These are phyloP conservation scores for Papilio polyxenes DNA, from an alignment of 1,140 invertebrate genomes.

Conservation along the genomic window DNA sequence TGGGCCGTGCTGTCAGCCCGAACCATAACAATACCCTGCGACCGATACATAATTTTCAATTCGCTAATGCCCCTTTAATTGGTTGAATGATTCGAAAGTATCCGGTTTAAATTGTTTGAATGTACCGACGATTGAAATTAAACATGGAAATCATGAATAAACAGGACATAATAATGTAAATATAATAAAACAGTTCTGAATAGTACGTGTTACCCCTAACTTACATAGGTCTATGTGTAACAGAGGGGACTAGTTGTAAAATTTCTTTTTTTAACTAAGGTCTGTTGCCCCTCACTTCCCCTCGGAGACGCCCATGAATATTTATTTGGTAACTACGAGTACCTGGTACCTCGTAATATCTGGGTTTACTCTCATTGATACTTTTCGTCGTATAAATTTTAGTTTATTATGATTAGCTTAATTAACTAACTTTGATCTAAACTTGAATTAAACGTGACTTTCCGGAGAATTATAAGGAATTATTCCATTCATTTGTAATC, in stretches of 20 bases:
- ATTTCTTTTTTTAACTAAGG: too few species aligned
- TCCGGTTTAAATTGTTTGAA: constrained; percentile 60
- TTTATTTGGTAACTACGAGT: too few species aligned
- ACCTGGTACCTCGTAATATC: too few species aligned
- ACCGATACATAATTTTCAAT: constrained; percentile 72
- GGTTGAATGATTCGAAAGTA: constrained; percentile 62
- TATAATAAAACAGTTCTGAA: neutral
- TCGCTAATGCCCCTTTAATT: constrained; percentile 75
- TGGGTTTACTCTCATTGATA: too few species aligned
- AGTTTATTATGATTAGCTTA: neutral
- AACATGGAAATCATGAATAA: constrained; percentile 44
- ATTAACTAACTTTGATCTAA: neutral
- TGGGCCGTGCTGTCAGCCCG: constrained; percentile 60
- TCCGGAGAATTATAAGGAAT: neutral
- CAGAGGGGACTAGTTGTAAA: too few species aligned
- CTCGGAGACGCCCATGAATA: too few species aligned
- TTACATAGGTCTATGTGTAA: neutral
- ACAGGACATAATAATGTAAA: constrained; percentile 8
- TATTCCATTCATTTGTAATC: neutral
- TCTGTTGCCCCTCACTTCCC: too few species aligned
- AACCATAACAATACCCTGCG: constrained; percentile 65
- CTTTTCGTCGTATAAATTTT: too few species aligned
- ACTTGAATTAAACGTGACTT: neutral
- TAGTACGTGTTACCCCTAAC: neutral
- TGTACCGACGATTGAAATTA: constrained; percentile 57